Conservation (phyloP, 2,797 vertebrate genomes). For the Amniataba percoides region DNA sequence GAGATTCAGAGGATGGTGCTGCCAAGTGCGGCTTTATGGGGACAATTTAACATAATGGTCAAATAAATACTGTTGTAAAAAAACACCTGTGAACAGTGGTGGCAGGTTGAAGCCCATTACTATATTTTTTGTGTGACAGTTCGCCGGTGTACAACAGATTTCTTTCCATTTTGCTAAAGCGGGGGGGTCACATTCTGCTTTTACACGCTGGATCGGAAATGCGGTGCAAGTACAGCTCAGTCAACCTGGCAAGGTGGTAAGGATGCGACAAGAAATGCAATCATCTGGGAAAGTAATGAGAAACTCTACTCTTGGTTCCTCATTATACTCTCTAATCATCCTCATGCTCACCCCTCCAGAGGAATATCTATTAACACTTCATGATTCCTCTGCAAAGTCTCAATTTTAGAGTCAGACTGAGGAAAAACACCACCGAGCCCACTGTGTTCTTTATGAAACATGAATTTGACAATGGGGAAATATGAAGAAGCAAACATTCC, state of each 20-base stretch:
- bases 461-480: background rate
- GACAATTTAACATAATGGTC: conserved; percentile 88
- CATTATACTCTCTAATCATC: conserved; percentile 46
- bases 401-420: conserved; percentile 25
- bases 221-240: conserved; percentile 32
- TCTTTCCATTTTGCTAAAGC: conserved; percentile 68
- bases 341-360: conserved; percentile 26
- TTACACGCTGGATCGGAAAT: conserved; percentile 50
- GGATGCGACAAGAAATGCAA: conserved; percentile 31
- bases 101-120: conserved; percentile 75
- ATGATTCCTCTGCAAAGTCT: conserved; percentile 38
- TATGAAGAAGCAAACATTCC: background rate
- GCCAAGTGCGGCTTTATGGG: conserved; percentile 85
- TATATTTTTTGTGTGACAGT: conserved; percentile 78
- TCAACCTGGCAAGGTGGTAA: conserved; percentile 20
- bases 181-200: conserved; percentile 51
- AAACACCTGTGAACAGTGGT: conserved; percentile 79
- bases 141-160: conserved; percentile 70
- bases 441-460: conserved; percentile 5
- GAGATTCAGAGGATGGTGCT: conserved; percentile 80
- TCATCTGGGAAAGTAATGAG: conserved; percentile 39
- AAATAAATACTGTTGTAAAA: conserved; percentile 87
- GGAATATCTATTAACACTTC: conserved; percentile 33
- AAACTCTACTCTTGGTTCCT: conserved; percentile 31
- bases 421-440: background rate